Base-by-base conservation (phyloP, 2,888 invertebrate genomes). In the Argyra leucocephala region DNA sequence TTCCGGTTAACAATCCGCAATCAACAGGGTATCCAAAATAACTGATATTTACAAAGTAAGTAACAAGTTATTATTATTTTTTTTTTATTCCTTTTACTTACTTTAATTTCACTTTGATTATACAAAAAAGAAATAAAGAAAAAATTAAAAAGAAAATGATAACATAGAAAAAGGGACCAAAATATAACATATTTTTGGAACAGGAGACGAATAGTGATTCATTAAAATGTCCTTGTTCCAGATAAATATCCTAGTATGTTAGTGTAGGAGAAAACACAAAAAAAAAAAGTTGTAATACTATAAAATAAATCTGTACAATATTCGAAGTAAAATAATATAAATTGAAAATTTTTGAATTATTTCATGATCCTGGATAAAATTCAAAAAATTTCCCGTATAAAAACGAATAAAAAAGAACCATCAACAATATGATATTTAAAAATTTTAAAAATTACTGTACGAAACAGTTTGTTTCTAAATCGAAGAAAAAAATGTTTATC, bases 21-120 rank as follows among this genome's bases (percentile, higher is more conserved):
- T 59, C 59, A 59, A 59, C 59, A 23, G 23, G 23, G 59, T 59
- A 59, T 59, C 59, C 59, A 59, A 23, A 59, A 23, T 23, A 59
- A 59, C 59, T 59, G 59, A 59, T 59, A 59, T 59, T 48, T 48
- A 48, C 48, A 12, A 48, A 48, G 48, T 48, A 48, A 48, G 48
- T 48, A 48, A 48, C 48, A 48, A 48, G 48, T 48, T 15, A 18
- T 48, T 2, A 12, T 48, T 15, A 18, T 48, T 9, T 48, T 48
- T 9, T 48, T 48, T 6, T 15, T 3, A 18, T 18, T 48, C 18
- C 5, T 48, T 9, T 3, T 48, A 18, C 18, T 18, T 48, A 3
- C 18, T 48, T 15, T 3, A 5, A 18, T n/a, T 9, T 48, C 5
- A 18, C 1, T 48, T 48, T 48, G 12, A 48, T 48, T 48, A 48